Evolutionary conservation across 2,797 vertebrate species (phyloP).

Genomic region (Cuculus canorus): DNA sequence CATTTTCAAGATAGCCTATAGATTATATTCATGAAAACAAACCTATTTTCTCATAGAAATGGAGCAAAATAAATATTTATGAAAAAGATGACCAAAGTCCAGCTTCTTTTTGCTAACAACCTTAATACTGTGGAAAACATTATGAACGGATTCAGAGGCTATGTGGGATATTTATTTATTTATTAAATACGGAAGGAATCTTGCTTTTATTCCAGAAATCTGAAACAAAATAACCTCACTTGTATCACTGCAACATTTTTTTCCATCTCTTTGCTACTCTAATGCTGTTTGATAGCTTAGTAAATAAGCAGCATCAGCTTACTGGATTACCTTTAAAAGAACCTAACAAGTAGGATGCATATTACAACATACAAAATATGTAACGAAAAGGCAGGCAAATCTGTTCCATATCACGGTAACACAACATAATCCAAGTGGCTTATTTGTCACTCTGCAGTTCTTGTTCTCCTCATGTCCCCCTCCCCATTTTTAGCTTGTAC

Average conservation of each 20-base stretch:
- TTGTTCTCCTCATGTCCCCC: neutral
- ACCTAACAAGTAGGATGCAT: neutral
- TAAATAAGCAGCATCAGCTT: neutral
- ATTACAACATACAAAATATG: neutral
- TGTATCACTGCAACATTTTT: neutral
- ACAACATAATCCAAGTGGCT: neutral
- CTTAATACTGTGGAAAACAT: neutral
- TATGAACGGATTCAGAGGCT: neutral
- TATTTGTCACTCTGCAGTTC: neutral
- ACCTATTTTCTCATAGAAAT: neutral
- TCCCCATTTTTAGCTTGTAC: neutral
- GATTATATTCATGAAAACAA: neutral
- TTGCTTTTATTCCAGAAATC: neutral
- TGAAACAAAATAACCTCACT: neutral
- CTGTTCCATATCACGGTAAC: neutral
- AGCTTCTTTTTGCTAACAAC: neutral
- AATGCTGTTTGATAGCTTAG: neutral
- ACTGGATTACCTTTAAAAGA: neutral
- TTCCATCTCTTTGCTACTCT: conserved; percentile 19
- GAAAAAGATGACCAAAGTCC: neutral
- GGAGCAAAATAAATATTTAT: neutral
- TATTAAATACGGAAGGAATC: neutral
- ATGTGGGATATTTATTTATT: neutral
- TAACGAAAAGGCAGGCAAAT: neutral
- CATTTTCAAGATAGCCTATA: neutral